Base-by-base conservation (phyloP, 2,113 vertebrate species). In the Nyctibius bracteatus region DNA sequence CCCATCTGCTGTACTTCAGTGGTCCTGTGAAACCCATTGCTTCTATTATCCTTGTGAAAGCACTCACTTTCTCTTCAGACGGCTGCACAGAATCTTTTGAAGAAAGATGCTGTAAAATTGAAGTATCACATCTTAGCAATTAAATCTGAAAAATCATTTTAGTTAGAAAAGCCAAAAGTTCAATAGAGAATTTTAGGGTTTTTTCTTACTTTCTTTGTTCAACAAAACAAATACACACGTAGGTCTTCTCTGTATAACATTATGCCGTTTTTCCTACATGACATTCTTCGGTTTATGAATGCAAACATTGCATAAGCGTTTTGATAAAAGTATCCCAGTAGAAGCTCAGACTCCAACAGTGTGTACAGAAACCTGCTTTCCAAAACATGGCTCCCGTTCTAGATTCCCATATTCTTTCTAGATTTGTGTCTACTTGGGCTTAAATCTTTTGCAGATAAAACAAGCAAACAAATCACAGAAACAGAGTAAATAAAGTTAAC, bases 1-100 rank as follows among this genome's bases (percentile, higher is more conserved):
- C 99, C 99, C 99, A 99, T 99, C 99, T 99, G 98, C 98, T 99
- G 94, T 99, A 99, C 93, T 99, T 99, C 96, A 99, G 98, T 11
- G 99, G 98, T 87, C 99, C 99, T 5, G 99, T 99, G 98, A 99
- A 99, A 81, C 99, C 99, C 98, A 99, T 98, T 87, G 99, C 99
- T 98, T 99, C 99, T n/a, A 99, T 98, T 68, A 99, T 98, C 97
- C 98, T 99, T 3, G 99, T 99, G 93, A 99, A 98, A 59, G 98
- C 80, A 25, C 99, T 98, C 55, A 99, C 99, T 91, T 99, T 99
- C 89, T 99, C 99, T 55, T 99, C 99, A 44, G 97, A 82, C 59
- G 98, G 96, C 92, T 98, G 98, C 20, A 94, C 78, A 6, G 98
- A 98, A 97, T 99, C 98, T 96, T 99, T 99, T 63, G 98, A 97